Evolutionary conservation across 2,888 invertebrate genomes (phyloP).

Genomic region (Drosophila anomalipes): DNA sequence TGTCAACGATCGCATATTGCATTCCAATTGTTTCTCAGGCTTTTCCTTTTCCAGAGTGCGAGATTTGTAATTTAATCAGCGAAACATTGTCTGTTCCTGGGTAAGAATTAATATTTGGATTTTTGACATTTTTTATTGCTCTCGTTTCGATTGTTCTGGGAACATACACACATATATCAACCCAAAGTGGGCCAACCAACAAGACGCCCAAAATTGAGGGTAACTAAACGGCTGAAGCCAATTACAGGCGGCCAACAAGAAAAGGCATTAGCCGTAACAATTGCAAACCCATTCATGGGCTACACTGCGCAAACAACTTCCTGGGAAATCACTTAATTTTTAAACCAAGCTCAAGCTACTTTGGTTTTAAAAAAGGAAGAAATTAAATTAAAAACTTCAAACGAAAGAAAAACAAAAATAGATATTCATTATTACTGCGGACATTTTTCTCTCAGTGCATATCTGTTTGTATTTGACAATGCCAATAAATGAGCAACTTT

Average conservation of each 20-base stretch:
- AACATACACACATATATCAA: constrained; percentile 31
- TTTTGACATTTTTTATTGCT: constrained; percentile 56
- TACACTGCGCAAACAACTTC: not conserved
- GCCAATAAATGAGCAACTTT: constrained; percentile 71
- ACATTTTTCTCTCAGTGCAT: not conserved
- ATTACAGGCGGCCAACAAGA: constrained; percentile 32
- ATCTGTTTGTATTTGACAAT: constrained; percentile 19
- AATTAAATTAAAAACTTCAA: not conserved
- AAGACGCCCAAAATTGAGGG: constrained; percentile 3
- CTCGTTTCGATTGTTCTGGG: constrained; percentile 20
- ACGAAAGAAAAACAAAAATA: not conserved
- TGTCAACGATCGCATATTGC: constrained; percentile 52
- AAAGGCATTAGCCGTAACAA: constrained; percentile 39
- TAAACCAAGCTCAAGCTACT: not conserved
- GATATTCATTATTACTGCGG: not conserved
- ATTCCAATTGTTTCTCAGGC: constrained; percentile 45
- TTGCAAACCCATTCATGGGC: not conserved
- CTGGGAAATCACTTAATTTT: not conserved
- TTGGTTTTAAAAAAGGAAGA: not conserved
- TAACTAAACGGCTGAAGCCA: constrained; percentile 30
- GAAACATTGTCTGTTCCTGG: constrained; percentile 49
- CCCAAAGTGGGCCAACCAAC: constrained; percentile 43
- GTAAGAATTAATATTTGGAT: constrained; percentile 37
- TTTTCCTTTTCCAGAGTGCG: not conserved
- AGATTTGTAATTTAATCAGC: constrained; percentile 74